Evolutionary conservation across 2,797 vertebrate species (phyloP).

Genomic region (Lagocephalus sceleratus): DNA sequence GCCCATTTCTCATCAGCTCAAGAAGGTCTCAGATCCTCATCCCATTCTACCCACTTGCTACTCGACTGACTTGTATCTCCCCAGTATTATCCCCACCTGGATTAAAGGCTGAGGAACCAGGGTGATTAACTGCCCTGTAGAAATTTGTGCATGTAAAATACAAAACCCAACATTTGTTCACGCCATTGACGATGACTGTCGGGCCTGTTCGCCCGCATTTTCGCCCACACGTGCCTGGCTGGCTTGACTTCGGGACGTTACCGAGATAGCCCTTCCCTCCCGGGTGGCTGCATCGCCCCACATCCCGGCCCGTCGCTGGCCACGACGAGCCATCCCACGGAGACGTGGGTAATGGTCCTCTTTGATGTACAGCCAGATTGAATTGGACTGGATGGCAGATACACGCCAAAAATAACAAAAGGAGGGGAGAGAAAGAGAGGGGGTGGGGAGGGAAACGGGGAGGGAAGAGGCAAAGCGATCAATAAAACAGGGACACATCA

Average conservation of each 20-base stretch:
- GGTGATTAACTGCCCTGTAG: too few species aligned
- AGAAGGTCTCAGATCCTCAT: too few species aligned
- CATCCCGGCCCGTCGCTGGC: constrained; percentile 52
- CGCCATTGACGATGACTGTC: constrained; percentile 22
- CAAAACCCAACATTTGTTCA: constrained; percentile 18
- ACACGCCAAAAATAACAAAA: constrained; percentile 79
- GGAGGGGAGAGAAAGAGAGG: constrained; percentile 56
- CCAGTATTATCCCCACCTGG: too few species aligned
- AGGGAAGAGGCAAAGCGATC: constrained; percentile 67
- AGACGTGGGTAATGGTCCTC: constrained; percentile 73
- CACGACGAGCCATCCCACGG: constrained; percentile 66
- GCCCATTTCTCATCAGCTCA: too few species aligned
- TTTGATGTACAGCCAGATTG: constrained; percentile 75
- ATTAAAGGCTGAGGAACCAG: too few species aligned
- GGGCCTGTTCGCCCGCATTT: constrained; percentile 43
- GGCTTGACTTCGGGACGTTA: constrained; percentile 34
- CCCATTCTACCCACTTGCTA: too few species aligned
- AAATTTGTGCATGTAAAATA: too few species aligned
- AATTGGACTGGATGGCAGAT: constrained; percentile 76
- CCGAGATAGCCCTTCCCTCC: constrained; percentile 57
- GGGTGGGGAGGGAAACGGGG: constrained; percentile 43
- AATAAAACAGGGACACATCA: constrained; percentile 77
- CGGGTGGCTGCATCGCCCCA: constrained; percentile 64
- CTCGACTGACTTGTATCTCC: too few species aligned
- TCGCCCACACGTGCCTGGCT: constrained; percentile 25